Evolutionary conservation across 2,797 vertebrate species (phyloP), one percentile per base, ranked within the genome.

Genomic region (Lindbergichthys nudifrons): DNA sequence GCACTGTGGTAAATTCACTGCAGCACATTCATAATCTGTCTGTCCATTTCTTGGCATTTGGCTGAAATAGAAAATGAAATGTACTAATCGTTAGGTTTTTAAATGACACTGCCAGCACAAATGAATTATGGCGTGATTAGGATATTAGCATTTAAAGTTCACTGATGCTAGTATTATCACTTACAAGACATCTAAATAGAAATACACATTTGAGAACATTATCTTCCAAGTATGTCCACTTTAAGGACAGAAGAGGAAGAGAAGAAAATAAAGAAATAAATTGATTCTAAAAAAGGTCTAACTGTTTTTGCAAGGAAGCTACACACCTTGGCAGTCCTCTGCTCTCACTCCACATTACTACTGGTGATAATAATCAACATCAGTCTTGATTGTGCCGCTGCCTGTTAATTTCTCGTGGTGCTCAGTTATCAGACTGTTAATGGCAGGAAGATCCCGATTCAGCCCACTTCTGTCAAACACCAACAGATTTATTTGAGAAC

Each of bases 1-100:
- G 84, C 88, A 90, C 66, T 47, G n/a, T 23, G 62, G 79, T 64
- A 42, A 83, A 88, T 79, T 83, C 89, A 87, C 81, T 74, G 18
- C 43, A 18, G 50, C 65, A 68, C 54, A 74, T 10, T 77, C 65
- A 45, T 53, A 79, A 58, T 75, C 30, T 50, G 48, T 47, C 62
- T 65, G 15, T 69, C 51, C 50, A 50, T 60, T 58, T 77, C 46
- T 70, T 74, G 74, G 42, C 57, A 1, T 59, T 52, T 50, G 32
- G 50, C 61, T 78, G 41, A 75, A 70, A 79, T 18, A 76, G 11
- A 77, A 84, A 80, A 74, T 61, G 5, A 74, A 86, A 85, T 79
- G 52, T 67, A 72, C 39, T 60, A 19, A 71, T 80, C 42, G 5
- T 66, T 42, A 41, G 8, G 8, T 59, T 73, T 79, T 53, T 52